Percentiles rank a stretch among this genome's conserved stretches.
Conservation (phyloP, 2,888 invertebrate genomes). For the Oscheius onirici region DNA sequence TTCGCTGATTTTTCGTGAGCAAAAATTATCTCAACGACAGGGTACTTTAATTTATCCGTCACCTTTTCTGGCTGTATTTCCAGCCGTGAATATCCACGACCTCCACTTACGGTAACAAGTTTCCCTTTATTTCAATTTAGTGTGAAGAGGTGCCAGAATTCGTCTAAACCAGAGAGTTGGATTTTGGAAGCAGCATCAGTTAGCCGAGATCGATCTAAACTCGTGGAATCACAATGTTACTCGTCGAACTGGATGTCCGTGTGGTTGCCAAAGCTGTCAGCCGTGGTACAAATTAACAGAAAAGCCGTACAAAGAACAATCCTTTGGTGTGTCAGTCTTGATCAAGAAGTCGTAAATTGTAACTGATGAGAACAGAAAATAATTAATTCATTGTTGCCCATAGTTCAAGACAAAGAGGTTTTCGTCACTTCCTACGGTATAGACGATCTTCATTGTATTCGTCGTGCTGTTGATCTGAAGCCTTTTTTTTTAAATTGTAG, state of each 20-base stretch:
- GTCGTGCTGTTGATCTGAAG: too few species aligned
- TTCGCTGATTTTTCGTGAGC: neutral
- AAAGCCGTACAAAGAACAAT: slow-evolving; percentile 13
- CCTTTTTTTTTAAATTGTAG: too few species aligned
- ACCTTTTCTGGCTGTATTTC: neutral
- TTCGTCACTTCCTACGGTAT: too few species aligned
- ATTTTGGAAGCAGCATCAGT: neutral
- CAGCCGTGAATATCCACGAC: slow-evolving; percentile 29
- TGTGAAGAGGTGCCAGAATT: slow-evolving; percentile 6
- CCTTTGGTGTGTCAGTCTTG: neutral
- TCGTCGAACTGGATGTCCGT: slow-evolving; percentile 13
- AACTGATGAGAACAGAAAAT: too few species aligned
- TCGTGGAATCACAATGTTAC: slow-evolving; percentile 14
- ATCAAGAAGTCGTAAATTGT: slow-evolving; percentile 3
- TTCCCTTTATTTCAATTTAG: neutral
- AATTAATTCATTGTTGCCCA: too few species aligned
- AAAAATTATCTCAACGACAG: neutral
- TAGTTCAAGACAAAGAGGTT: too few species aligned
- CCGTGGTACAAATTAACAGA: slow-evolving; percentile 24
- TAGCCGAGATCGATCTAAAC: slow-evolving; percentile 12
- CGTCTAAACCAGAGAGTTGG: neutral
- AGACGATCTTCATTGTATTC: too few species aligned
- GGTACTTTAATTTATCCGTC: neutral
- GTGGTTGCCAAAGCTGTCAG: slow-evolving; percentile 18
- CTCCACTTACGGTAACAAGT: slow-evolving; percentile 20